Evolutionary conservation across 2,113 vertebrate genomes (phyloP).

Genomic region (Chaetops frenatus): DNA sequence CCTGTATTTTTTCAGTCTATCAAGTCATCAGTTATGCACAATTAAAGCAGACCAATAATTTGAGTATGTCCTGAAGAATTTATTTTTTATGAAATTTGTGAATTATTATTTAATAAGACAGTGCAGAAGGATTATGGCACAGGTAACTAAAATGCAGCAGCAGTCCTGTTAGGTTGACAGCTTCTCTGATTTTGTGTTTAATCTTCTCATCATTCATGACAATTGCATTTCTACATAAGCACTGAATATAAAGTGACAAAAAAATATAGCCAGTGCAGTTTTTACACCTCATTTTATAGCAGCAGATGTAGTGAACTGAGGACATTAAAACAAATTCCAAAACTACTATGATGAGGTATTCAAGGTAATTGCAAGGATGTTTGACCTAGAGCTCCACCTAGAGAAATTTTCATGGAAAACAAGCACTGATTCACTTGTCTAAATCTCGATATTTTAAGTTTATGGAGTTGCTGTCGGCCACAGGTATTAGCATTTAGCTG

Average conservation of each 20-base stretch:
- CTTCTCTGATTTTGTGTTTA: neutral
- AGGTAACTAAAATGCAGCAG: neutral
- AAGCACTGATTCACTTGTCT: neutral
- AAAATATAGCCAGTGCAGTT: neutral
- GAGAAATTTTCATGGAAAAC: neutral
- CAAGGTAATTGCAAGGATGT: neutral
- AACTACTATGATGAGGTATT: neutral
- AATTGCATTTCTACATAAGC: neutral
- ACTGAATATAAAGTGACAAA: neutral
- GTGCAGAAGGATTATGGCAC: neutral
- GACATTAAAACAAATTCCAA: slow-evolving; percentile 4
- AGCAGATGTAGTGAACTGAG: slow-evolving; percentile 26
- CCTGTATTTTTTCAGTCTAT: neutral
- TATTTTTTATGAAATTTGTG: neutral
- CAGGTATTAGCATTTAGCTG: neutral
- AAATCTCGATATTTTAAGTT: neutral
- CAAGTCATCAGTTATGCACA: neutral
- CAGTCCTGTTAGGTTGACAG: neutral
- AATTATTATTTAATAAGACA: slow-evolving; percentile 22
- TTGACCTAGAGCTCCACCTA: slow-evolving; percentile 70
- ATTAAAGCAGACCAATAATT: neutral
- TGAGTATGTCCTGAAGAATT: neutral
- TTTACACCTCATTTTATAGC: neutral
- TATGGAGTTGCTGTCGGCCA: neutral
- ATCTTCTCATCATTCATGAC: neutral